A percentile compares a stretch with the other conserved stretches of the same genome.
Evolutionary conservation across 2,113 vertebrate species (phyloP).

Genomic region (Phrynosoma blainvillii): DNA sequence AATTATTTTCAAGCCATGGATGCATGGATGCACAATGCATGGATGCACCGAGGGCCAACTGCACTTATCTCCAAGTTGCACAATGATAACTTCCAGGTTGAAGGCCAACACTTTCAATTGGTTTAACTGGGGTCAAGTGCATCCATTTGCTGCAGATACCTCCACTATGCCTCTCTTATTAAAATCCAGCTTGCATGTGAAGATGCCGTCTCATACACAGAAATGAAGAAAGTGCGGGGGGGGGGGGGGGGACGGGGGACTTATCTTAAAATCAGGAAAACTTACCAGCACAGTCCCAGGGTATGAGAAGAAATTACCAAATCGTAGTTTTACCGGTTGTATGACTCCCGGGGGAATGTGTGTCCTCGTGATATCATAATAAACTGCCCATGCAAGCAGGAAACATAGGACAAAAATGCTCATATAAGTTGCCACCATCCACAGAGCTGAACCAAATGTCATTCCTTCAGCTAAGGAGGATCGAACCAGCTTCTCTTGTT

Average conservation of each 20-base stretch:
- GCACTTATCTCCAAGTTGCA: neutral
- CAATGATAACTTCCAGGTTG: neutral
- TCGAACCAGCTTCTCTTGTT: no score
- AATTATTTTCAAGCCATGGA: neutral
- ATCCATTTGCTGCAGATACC: no score
- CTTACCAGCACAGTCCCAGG: no score
- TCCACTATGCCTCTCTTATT: no score
- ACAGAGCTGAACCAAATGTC: neutral
- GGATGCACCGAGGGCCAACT: neutral
- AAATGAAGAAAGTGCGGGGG: no score
- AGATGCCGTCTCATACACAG: no score
- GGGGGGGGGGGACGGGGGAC: no score
- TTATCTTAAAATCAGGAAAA: no score
- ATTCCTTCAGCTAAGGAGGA: neutral
- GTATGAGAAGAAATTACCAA: neutral
- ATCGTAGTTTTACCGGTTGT: neutral
- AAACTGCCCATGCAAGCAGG: neutral
- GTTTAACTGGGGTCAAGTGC: no score
- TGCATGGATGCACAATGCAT: neutral
- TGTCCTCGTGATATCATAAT: neutral
- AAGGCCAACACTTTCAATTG: neutral
- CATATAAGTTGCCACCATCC: neutral
- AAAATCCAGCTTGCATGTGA: no score
- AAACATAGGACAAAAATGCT: fast-evolving
- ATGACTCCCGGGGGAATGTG: neutral